These are phyloP conservation scores for Oreochromis niloticus DNA, from an alignment of 2,113 vertebrate genomes.

Conservation along the genomic window DNA sequence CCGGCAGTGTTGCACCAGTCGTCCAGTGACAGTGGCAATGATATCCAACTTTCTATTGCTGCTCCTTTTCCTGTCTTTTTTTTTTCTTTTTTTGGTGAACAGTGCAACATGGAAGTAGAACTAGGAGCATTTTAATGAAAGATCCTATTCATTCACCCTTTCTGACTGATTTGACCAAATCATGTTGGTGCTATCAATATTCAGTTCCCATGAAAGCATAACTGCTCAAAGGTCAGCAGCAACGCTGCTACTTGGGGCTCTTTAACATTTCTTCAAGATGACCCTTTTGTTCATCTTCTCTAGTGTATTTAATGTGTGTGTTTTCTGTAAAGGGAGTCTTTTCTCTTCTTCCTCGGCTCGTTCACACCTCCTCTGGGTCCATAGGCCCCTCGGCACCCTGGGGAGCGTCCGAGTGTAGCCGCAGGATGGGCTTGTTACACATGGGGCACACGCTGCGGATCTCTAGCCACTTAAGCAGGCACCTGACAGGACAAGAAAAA, in stretches of 20 bases:
- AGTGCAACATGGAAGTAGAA: conserved; percentile 57
- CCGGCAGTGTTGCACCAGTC: conserved; percentile 54
- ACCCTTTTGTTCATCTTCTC: conserved; percentile 27
- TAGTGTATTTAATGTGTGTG: conserved; percentile 40
- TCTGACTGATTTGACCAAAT: conserved; percentile 25
- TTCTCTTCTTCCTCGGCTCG: background rate
- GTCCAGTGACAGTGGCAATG: conserved; percentile 45
- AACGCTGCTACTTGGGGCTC: conserved; percentile 31
- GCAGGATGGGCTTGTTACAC: conserved; percentile 80
- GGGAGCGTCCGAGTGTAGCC: conserved; percentile 66
- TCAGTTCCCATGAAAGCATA: conserved; percentile 24
- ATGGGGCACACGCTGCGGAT: conserved; percentile 80
- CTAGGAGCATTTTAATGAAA: conserved; percentile 45
- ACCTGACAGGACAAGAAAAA: conserved; percentile 51
- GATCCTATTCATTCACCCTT: conserved; percentile 32
- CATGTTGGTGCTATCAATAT: conserved; percentile 28
- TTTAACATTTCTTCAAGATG: conserved; percentile 45
- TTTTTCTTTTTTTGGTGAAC: conserved; percentile 27
- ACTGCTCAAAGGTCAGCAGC: conserved; percentile 31
- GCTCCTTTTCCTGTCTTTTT: conserved; percentile 25
- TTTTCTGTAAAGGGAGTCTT: conserved; percentile 11
- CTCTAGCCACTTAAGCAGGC: conserved; percentile 81
- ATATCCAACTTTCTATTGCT: conserved; percentile 30
- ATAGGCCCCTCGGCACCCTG: conserved; percentile 70
- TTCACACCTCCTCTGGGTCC: conserved; percentile 77